Evolutionary conservation across 2,113 vertebrate genomes (phyloP).

Genomic region (Origma solitaria): DNA sequence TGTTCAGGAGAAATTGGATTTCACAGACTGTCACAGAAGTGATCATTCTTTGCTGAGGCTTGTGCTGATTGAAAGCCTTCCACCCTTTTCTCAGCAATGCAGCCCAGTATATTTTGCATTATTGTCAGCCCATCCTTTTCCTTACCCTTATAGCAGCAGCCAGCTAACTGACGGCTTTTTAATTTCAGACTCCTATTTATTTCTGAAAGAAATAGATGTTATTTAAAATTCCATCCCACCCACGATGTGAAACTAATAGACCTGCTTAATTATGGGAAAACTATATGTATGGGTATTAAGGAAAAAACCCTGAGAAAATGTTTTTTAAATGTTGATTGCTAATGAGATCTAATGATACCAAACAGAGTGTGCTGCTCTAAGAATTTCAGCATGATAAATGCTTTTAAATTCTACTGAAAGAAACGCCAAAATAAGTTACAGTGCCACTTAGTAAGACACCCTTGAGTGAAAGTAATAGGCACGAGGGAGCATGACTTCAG

Average conservation of each 20-base stretch:
- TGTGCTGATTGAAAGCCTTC: neutral
- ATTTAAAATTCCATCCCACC: conserved; percentile 73
- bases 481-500: neutral
- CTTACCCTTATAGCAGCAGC: neutral
- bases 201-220: conserved; percentile 67
- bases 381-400: conserved; percentile 59
- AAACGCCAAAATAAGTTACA: conserved; percentile 45
- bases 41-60: conserved; percentile 6
- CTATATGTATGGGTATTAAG: conserved; percentile 47
- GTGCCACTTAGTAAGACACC: conserved; percentile 6
- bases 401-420: conserved; percentile 44
- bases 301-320: conserved; percentile 62
- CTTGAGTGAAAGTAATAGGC: conserved; percentile 20
- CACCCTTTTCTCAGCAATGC: neutral
- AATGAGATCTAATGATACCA: conserved; percentile 71
- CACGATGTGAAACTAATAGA: conserved; percentile 71
- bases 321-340: conserved; percentile 70
- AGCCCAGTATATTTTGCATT: neutral
- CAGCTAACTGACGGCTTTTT: conserved; percentile 59
- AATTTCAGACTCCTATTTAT: conserved; percentile 51
- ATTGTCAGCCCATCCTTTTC: conserved; percentile 17
- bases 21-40: conserved; percentile 24
- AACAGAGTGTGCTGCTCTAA: conserved; percentile 57
- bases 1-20: neutral
- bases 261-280: conserved; percentile 72